A percentile compares a stretch with the other conserved stretches of the same genome.
Evolutionary conservation across 2,797 vertebrate genomes (phyloP).

Genomic region (Gymnoscopelus microlampas): DNA sequence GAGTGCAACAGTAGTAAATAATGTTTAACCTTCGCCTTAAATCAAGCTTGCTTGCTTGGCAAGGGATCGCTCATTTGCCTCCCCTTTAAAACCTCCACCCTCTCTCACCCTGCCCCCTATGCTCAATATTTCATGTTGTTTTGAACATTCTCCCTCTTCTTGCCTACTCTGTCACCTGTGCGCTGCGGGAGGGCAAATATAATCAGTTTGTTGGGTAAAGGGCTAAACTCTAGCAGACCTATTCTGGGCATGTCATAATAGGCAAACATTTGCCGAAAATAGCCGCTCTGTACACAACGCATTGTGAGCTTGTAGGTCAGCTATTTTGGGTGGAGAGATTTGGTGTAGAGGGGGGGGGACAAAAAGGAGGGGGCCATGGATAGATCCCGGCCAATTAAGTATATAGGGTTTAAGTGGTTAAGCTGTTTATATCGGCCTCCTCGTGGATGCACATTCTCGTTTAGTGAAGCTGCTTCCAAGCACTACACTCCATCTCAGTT

Average conservation of each 20-base stretch:
- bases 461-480: slow-evolving; percentile 12
- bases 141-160: slow-evolving; percentile 1
- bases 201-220: too few species aligned
- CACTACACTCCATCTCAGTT: slow-evolving; percentile 1
- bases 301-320: too few species aligned
- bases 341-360: too few species aligned
- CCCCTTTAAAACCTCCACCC: slow-evolving; percentile 55
- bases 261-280: too few species aligned
- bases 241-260: too few species aligned
- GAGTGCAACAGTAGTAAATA: slow-evolving; percentile 40
- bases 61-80: slow-evolving; percentile 59
- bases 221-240: too few species aligned
- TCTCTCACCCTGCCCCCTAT: slow-evolving; percentile 22
- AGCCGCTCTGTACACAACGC: too few species aligned
- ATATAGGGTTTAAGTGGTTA: background rate
- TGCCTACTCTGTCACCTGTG: too few species aligned
- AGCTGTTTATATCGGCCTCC: slow-evolving; percentile 9
- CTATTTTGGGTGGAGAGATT: too few species aligned
- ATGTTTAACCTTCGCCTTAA: slow-evolving; percentile 77
- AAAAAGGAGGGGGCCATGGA: too few species aligned
- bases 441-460: background rate
- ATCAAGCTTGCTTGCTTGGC: slow-evolving; percentile 74
- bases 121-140: slow-evolving; percentile 2
- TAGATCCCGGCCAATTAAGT: too few species aligned
- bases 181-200: too few species aligned